Evolutionary conservation across 1,140 invertebrate species (phyloP), one percentile per base, ranked within the genome.

Genomic region (Hypothenemus hampei): DNA sequence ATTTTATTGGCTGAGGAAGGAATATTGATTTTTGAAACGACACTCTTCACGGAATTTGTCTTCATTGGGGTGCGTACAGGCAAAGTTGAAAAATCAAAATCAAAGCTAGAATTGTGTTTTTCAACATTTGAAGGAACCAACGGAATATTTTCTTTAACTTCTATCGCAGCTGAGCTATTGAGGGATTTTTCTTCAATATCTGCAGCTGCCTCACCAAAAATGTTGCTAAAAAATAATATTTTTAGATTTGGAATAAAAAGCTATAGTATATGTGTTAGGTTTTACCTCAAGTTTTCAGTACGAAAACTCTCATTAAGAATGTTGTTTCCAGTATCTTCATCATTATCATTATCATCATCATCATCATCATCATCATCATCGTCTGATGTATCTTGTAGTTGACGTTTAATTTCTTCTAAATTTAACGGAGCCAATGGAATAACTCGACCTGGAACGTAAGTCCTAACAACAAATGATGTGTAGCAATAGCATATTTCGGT

Each of bases 41-140:
- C n/a, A n/a, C n/a, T n/a, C n/a, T n/a, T n/a, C n/a, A n/a, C n/a
- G n/a, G n/a, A n/a, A n/a, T n/a, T n/a, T n/a, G n/a, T 43, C 19
- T 54, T 61, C 7, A 45, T 22, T 13, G 59, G 59, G 10, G 59
- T 61, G 20, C 19, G 24, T 19, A 61, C 15, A 3, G 54, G 39
- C 36, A 61, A 33, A 3, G 49, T 35, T 29, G 54, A 57, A 33
- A 61, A 50, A 40, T 61, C 59, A 29, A 61, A 45, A 40, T 61
- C 45, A 26, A 61, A 61, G 35, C 59, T 61, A 36, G 57, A 49
- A 23, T 60, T 24, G 13, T 52, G 22, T 10, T 40, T 49, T 3
- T 43, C 39, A 11, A 41, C 11, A 22, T 29, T 29, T 16, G 16
- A 29, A 3, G 16, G 22, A 3, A 43, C 44, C 10, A 15, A 13